A percentile compares a stretch with the other conserved stretches of the same genome.
phyloP scores from a whole-genome alignment of 2,113 vertebrate genomes.

The Pseudorectes ferrugineus region DNA sequence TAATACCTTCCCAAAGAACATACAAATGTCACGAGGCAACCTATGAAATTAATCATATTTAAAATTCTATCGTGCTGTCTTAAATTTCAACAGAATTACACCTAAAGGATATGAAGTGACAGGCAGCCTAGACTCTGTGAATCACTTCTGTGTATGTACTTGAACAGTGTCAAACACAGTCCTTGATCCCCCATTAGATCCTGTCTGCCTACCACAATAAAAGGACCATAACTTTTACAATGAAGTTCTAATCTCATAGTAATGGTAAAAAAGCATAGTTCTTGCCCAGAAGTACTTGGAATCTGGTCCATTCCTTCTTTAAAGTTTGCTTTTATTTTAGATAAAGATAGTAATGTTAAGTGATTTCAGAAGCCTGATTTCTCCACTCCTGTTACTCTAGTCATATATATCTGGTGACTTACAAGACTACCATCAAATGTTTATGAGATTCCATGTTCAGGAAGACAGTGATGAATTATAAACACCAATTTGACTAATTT shows the following conservation, averaged over 20 bases:
- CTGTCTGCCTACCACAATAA: not conserved
- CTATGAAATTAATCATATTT: not conserved
- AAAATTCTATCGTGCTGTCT: not conserved
- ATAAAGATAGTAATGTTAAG: not conserved
- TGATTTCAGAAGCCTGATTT: not conserved
- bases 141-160: not conserved
- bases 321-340: not conserved
- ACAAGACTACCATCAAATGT: not conserved
- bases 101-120: not conserved
- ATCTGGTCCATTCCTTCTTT: not conserved
- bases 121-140: not conserved
- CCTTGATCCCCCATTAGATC: not conserved
- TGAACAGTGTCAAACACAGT: not conserved
- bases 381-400: not conserved
- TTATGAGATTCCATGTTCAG: not conserved
- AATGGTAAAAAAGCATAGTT: not conserved
- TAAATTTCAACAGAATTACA: not conserved
- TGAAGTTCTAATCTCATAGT: not conserved
- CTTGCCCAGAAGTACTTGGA: not conserved
- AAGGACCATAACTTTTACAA: rapidly evolving
- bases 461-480: not conserved
- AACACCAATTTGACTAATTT: not conserved
- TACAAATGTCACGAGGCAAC: not conserved
- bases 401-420: not conserved
- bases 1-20: not conserved